Conservation (phyloP, 53 echinoderm and acorn worm species). For the Arbacia lixula region DNA sequence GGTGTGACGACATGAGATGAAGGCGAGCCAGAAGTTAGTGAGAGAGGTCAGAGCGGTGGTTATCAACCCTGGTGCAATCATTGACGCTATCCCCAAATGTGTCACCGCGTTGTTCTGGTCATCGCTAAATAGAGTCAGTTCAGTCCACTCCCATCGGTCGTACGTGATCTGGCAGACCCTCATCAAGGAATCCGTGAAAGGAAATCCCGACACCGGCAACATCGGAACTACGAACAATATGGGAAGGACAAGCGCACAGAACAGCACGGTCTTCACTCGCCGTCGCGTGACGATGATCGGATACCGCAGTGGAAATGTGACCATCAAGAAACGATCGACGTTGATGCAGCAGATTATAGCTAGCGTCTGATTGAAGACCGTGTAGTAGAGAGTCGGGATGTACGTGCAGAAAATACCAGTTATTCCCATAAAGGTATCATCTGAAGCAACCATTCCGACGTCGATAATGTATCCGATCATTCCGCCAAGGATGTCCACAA, state of each 20-base stretch:
- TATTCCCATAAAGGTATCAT: neutral
- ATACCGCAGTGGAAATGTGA: too few species aligned
- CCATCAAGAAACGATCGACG: too few species aligned
- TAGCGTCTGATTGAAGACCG: neutral
- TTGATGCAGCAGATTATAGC: conserved; percentile 1
- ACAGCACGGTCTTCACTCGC: neutral
- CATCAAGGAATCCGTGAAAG: neutral
- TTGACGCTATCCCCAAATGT: too few species aligned
- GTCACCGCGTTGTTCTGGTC: too few species aligned
- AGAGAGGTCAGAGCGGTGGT: too few species aligned
- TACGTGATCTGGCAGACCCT: too few species aligned
- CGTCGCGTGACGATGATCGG: too few species aligned
- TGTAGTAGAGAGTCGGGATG: neutral
- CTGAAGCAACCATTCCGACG: neutral
- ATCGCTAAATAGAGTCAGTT: too few species aligned
- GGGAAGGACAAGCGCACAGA: neutral
- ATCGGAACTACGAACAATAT: neutral
- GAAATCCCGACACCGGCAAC: conserved; percentile 5
- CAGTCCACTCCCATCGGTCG: too few species aligned
- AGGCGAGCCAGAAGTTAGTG: too few species aligned
- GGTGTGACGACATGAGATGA: too few species aligned
- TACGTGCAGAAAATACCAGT: neutral
- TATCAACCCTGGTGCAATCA: too few species aligned
- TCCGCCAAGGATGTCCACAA: conserved; percentile 4
- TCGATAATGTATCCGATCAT: neutral